phyloP scores from a whole-genome alignment of 2,113 vertebrate species.

The Pluvialis apricaria region DNA sequence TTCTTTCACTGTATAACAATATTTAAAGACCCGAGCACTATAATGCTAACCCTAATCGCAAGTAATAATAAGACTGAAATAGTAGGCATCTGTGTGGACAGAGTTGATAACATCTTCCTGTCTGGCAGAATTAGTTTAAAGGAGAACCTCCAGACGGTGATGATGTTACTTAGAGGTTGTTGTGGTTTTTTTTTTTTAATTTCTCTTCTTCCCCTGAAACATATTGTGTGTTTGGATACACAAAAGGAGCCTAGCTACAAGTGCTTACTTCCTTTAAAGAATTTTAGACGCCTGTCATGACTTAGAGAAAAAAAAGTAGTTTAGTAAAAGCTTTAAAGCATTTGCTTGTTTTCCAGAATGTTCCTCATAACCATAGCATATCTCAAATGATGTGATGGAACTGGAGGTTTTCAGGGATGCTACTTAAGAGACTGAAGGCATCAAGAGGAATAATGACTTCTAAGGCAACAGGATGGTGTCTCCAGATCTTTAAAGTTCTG shows the following conservation, averaged over 20 bases:
- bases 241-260: background rate
- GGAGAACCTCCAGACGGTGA: background rate
- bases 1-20: background rate
- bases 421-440: background rate
- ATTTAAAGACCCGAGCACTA: background rate
- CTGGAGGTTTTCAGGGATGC: background rate
- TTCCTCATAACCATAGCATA: background rate
- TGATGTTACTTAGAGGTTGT: background rate
- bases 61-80: background rate
- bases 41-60: background rate
- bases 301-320: background rate
- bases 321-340: background rate
- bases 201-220: background rate
- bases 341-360: background rate
- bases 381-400: background rate
- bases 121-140: background rate
- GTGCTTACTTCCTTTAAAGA: background rate
- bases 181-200: background rate
- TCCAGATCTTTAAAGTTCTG: background rate
- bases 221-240: background rate
- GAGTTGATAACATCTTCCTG: background rate
- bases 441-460: background rate
- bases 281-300: background rate
- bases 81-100: background rate
- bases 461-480: background rate